A percentile compares a stretch with the other conserved stretches of the same genome.
Conservation (phyloP, 2,113 vertebrate genomes). For the Anoplopoma fimbria region DNA sequence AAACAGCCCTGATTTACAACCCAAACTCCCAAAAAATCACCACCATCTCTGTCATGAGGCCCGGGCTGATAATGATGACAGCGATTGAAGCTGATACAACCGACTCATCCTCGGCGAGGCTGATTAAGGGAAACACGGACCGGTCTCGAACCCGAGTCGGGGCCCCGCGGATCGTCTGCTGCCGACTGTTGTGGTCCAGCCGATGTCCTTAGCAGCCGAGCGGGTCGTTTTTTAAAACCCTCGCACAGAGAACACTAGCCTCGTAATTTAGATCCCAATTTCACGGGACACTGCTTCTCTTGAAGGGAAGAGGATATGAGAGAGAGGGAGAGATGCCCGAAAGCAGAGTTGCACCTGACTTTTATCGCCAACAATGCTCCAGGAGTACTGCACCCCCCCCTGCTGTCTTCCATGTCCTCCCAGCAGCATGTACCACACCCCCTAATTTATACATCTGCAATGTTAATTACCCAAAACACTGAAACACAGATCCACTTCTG, state of each 20-base stretch:
- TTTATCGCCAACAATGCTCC: constrained; percentile 58
- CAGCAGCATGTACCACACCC: constrained; percentile 8
- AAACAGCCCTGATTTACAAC: constrained; percentile 60
- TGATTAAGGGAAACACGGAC: constrained; percentile 45
- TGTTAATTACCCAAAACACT: constrained; percentile 41
- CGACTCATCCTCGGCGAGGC: constrained; percentile 35
- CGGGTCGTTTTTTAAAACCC: constrained; percentile 83
- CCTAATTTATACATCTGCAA: constrained; percentile 23
- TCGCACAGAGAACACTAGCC: constrained; percentile 72
- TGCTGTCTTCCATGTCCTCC: constrained; percentile 6
- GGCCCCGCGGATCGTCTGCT: constrained; percentile 12
- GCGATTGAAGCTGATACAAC: constrained; percentile 61
- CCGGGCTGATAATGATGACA: constrained; percentile 56
- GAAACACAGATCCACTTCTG: too few relatives aligned
- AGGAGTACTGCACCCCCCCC: constrained; percentile 16
- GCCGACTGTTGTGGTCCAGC: constrained; percentile 43
- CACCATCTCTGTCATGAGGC: constrained; percentile 57
- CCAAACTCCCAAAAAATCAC: constrained; percentile 46
- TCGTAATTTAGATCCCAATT: constrained; percentile 93
- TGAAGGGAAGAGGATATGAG: constrained; percentile 82
- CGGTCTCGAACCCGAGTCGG: constrained; percentile 42
- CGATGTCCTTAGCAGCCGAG: constrained; percentile 74
- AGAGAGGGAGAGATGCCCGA: constrained; percentile 40
- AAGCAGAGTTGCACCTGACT: constrained; percentile 61
- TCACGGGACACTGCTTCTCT: constrained; percentile 93